phyloP scores from a whole-genome alignment of 2,888 invertebrate genomes.

The Limnephilus auricula region DNA sequence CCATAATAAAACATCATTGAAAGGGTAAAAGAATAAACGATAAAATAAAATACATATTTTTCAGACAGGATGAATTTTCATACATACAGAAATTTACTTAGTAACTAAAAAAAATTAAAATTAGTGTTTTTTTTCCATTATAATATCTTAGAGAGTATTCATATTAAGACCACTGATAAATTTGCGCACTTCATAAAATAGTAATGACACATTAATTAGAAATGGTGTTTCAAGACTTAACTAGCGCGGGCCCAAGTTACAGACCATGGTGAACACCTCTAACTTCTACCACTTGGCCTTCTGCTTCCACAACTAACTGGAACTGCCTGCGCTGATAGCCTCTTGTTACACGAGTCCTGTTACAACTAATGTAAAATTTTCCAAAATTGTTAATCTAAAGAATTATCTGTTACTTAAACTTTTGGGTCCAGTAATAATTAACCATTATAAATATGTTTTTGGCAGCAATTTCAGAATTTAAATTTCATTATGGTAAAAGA shows the following conservation, averaged over 20 bases:
- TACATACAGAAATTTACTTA: constrained; percentile 67
- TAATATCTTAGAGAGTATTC: constrained; percentile 66
- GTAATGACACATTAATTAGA: constrained; percentile 60
- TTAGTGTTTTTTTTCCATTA: constrained; percentile 63
- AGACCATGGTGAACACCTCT: constrained; percentile 32
- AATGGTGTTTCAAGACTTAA: constrained; percentile 59
- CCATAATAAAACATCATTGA: constrained; percentile 58
- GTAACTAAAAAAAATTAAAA: constrained; percentile 66
- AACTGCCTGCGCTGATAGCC: constrained; percentile 20
- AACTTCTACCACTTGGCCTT: neutral
- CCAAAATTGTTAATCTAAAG: constrained; percentile 54
- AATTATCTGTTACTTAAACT: constrained; percentile 30
- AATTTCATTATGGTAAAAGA: constrained; percentile 48
- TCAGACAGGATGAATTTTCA: constrained; percentile 59
- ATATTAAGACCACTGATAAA: constrained; percentile 66
- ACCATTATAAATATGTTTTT: constrained; percentile 58
- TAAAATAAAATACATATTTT: constrained; percentile 63
- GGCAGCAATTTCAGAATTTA: constrained; percentile 59
- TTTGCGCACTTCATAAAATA: constrained; percentile 64
- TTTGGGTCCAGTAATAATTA: constrained; percentile 46
- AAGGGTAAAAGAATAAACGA: constrained; percentile 60
- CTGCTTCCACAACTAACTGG: constrained; percentile 38
- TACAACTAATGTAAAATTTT: constrained; percentile 56
- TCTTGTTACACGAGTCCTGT: constrained; percentile 15
- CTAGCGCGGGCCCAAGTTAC: constrained; percentile 38